Conservation (phyloP, 2,888 invertebrate genomes). For the Gandaritis pyraliata region DNA sequence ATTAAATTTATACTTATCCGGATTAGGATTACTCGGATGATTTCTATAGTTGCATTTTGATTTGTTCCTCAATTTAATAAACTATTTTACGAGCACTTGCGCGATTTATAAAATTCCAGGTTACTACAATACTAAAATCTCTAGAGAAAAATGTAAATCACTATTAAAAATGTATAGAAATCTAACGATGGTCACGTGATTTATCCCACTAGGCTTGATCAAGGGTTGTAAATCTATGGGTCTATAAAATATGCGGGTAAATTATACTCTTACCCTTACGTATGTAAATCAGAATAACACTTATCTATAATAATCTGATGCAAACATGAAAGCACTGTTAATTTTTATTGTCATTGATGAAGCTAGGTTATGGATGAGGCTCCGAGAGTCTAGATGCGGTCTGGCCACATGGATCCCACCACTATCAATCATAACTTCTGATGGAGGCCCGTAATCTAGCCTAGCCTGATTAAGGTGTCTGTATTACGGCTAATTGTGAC, state of each 20-base stretch:
- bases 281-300: too few relatives aligned
- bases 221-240: too few relatives aligned
- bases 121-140: too few relatives aligned
- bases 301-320: background rate
- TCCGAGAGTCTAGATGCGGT: conserved; percentile 45
- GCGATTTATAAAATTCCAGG: too few relatives aligned
- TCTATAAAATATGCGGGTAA: too few relatives aligned
- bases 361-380: conserved; percentile 68
- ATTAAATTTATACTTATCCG: conserved; percentile 24
- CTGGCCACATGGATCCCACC: conserved; percentile 57
- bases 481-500: conserved; percentile 22
- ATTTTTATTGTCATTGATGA: conserved; percentile 67
- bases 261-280: too few relatives aligned
- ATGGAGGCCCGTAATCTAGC: conserved; percentile 60
- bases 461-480: conserved; percentile 31
- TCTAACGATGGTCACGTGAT: too few relatives aligned
- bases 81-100: too few relatives aligned
- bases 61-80: background rate
- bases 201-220: too few relatives aligned
- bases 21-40: conserved; percentile 11
- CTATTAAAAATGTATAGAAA: too few relatives aligned
- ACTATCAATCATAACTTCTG: conserved; percentile 81
- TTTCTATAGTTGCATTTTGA: background rate
- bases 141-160: too few relatives aligned
- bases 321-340: conserved; percentile 44